Conservation (phyloP, 2,888 invertebrate species). For the Sphecodes monilicornis region DNA sequence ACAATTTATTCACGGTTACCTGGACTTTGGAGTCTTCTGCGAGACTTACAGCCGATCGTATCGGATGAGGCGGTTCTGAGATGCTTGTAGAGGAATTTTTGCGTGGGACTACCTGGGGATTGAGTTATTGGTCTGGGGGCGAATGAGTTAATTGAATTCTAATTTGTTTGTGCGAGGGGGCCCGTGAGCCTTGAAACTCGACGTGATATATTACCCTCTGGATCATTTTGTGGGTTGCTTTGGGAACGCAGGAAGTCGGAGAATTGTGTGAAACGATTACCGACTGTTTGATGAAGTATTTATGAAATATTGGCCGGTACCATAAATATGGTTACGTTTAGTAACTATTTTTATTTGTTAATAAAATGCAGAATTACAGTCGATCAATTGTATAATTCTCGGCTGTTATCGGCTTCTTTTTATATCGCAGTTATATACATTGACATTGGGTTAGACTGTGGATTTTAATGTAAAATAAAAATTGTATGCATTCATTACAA, state of each 20-base stretch:
- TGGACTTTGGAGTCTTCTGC: not conserved
- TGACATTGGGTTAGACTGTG: too few relatives aligned
- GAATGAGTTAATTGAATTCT: conserved; percentile 3
- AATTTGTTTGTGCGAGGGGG: not conserved
- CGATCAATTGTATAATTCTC: too few relatives aligned
- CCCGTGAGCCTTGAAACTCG: not conserved
- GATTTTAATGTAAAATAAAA: too few relatives aligned
- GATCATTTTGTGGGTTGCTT: not conserved
- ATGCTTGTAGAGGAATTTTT: conserved; percentile 16
- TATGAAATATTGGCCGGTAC: not conserved
- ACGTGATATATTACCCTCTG: not conserved
- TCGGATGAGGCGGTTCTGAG: not conserved
- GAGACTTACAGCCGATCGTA: not conserved
- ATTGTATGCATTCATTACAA: too few relatives aligned
- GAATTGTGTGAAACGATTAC: not conserved
- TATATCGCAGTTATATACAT: too few relatives aligned
- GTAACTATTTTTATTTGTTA: not conserved
- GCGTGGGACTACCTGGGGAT: not conserved
- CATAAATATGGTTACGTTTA: not conserved
- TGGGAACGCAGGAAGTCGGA: not conserved
- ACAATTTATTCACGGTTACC: conserved; percentile 19
- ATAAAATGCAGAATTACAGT: too few relatives aligned
- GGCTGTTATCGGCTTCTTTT: too few relatives aligned
- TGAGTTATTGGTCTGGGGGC: conserved; percentile 9
- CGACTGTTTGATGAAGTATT: not conserved